Evolutionary conservation across 2,888 invertebrate species (phyloP), one percentile per base, ranked within the genome.

Genomic region (Campopleginae sp.): DNA sequence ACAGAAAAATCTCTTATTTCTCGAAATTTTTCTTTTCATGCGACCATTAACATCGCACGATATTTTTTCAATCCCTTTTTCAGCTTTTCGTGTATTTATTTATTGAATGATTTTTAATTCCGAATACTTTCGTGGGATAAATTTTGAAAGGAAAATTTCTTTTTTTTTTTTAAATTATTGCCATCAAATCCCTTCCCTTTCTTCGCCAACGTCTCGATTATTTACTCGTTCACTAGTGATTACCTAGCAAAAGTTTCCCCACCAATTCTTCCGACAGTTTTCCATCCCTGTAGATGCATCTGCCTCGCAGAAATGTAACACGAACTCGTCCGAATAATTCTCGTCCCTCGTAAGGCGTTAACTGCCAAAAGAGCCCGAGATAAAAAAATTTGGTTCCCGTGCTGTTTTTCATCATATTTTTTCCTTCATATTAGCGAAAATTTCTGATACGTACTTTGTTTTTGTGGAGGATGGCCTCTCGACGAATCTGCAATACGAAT

Each of bases 341-440:
- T 87, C 94, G 95, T 8, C 95, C 95, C 87, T 96, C 93, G 89
- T 97, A 97, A 0, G 97, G 96, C 33, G 96, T 96, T 17, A 96
- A 91, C 96, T 96, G 92, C 33, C 94, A 84, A 23, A 74, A 23
- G 66, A 48, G 23, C 12, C 17, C 14, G 27, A 17, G 0, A 5
- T n/a, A n/a, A n/a, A 7, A n/a, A 38, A 65, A 68, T 23, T 44
- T 14, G 27, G 17, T 44, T 46, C 4, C 46, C 17, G 0, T 0
- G 19, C 42, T 17, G 1, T 44, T 68, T 51, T n/a, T 14, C 1
- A 12, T 33, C 14, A 63, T 38, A n/a, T 38, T 7, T n/a, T 70
- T 58, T 61, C 19, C 1, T 14, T 17, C 10, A n/a, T 19, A 63
- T 68, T 38, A 72, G 70, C 23, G 46, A 82, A 58, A 44, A 33